Conservation (phyloP, 2,888 invertebrate species). For the Caenorhabditis sp. region DNA sequence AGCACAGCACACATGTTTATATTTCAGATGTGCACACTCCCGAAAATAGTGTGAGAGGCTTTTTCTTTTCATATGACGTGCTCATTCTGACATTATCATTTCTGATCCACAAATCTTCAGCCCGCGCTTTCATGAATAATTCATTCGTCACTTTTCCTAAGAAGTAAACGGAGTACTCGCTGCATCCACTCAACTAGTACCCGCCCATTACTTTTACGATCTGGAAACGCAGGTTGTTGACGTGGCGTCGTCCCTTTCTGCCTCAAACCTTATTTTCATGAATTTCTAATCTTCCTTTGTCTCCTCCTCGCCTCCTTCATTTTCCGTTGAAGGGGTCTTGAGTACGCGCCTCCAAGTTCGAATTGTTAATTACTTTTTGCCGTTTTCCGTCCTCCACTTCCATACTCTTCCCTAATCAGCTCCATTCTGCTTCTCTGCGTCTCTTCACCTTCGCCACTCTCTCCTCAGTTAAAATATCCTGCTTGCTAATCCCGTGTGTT, state of each 20-base stretch:
- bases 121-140: conserved; percentile 15
- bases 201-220: conserved; percentile 33
- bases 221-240: conserved; percentile 25
- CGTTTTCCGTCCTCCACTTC: conserved; percentile 5
- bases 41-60: no score
- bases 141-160: conserved; percentile 6
- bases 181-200: conserved; percentile 9
- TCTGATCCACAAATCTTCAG: no score
- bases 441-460: conserved; percentile 2
- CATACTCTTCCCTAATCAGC: conserved; percentile 30
- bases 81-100: no score
- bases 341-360: conserved; percentile 40
- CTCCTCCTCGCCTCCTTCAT: conserved; percentile 2
- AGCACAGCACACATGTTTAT: conserved; percentile 18
- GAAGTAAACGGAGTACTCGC: background rate
- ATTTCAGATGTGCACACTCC: background rate
- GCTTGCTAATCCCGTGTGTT: conserved; percentile 31
- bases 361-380: conserved; percentile 52
- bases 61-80: no score
- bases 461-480: background rate
- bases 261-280: conserved; percentile 44
- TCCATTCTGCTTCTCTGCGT: conserved; percentile 16
- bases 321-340: no score
- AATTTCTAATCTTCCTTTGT: conserved; percentile 44
- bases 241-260: conserved; percentile 10